phyloP scores from a whole-genome alignment of 2,888 invertebrate genomes.

The Marronus borbonicus region DNA sequence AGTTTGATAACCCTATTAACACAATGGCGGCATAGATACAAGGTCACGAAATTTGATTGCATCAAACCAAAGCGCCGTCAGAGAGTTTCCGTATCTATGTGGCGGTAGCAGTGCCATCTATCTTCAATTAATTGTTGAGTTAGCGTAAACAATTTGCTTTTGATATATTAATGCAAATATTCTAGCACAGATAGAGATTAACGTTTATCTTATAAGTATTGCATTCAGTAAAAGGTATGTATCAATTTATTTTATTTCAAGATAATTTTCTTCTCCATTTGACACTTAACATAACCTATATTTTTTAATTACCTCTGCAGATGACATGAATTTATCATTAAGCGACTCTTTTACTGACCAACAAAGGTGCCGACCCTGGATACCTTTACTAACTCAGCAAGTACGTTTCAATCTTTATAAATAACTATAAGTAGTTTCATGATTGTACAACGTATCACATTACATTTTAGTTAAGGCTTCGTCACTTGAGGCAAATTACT shows the following conservation, averaged over 20 bases:
- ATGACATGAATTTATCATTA: conserved; percentile 67
- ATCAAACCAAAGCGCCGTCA: no score
- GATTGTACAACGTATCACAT: background rate
- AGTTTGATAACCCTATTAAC: no score
- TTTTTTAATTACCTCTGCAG: conserved; percentile 53
- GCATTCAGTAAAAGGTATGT: conserved; percentile 14
- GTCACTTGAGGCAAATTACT: conserved; percentile 85
- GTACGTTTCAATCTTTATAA: conserved; percentile 66
- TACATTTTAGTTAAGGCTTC: conserved; percentile 76
- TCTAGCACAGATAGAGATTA: background rate
- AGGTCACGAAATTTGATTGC: no score
- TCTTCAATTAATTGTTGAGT: conserved; percentile 13
- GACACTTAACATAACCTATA: conserved; percentile 53
- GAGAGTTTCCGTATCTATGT: no score
- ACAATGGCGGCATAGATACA: no score
- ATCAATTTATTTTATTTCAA: background rate
- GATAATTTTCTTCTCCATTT: background rate
- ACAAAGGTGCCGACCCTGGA: conserved; percentile 85
- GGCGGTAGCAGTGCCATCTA: conserved; percentile 7
- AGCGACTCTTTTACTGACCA: conserved; percentile 73
- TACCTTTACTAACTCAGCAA: conserved; percentile 88
- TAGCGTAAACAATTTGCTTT: conserved; percentile 41
- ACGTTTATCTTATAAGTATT: background rate
- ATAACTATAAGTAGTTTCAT: conserved; percentile 12
- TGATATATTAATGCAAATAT: conserved; percentile 34